Percentiles rank a stretch among this genome's conserved stretches.
These are phyloP conservation scores for Manis crassicaudata DNA, from an alignment of 2,797 vertebrate genomes.

Conservation along the genomic window DNA sequence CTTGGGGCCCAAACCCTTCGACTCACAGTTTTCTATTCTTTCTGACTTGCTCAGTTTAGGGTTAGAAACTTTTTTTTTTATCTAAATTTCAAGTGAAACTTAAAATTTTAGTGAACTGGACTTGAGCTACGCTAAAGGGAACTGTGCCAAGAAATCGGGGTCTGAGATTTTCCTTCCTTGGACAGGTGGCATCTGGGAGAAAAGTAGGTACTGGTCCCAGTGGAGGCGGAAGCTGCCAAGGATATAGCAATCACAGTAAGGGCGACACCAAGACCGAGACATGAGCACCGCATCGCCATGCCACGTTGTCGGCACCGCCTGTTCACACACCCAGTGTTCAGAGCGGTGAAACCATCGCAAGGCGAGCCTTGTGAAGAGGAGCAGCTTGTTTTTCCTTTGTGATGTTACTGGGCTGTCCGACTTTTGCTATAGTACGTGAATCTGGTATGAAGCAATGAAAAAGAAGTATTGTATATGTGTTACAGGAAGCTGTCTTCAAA, in stretches of 20 bases:
- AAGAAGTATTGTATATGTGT: background rate
- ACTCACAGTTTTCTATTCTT: background rate
- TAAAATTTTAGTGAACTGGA: background rate
- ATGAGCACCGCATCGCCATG: background rate
- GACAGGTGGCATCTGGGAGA: background rate
- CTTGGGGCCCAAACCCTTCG: background rate
- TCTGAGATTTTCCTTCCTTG: conserved; percentile 21
- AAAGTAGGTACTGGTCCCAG: background rate
- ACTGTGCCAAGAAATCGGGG: conserved; percentile 29
- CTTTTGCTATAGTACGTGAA: background rate
- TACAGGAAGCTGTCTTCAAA: background rate
- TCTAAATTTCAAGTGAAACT: conserved; percentile 53
- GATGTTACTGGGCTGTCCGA: background rate
- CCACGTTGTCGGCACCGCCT: background rate
- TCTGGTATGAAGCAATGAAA: accelerated
- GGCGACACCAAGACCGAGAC: background rate
- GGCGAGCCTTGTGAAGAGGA: background rate
- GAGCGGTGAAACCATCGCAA: background rate
- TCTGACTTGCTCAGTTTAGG: background rate
- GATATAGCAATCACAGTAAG: background rate
- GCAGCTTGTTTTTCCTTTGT: background rate
- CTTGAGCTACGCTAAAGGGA: conserved; percentile 36
- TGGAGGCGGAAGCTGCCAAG: background rate
- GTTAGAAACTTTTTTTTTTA: background rate
- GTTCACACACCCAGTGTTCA: background rate